These are phyloP conservation scores for Camponotus pennsylvanicus DNA, from an alignment of 1,140 invertebrate genomes.

Conservation along the genomic window DNA sequence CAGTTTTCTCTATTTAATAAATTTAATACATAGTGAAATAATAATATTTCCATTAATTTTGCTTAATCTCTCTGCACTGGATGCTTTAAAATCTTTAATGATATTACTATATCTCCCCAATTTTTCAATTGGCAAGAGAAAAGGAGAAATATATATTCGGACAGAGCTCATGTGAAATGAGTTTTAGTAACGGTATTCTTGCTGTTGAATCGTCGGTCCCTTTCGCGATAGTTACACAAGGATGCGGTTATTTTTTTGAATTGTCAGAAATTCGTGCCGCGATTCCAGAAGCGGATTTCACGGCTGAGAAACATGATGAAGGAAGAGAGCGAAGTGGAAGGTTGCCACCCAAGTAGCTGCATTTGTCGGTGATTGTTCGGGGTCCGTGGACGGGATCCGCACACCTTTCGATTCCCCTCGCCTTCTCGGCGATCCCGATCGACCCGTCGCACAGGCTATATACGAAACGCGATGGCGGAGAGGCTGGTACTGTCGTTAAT, in stretches of 20 bases:
- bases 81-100: neutral
- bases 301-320: slow-evolving; percentile 39
- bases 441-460: slow-evolving; percentile 19
- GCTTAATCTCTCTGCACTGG: neutral
- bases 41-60: slow-evolving; percentile 11
- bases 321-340: slow-evolving; percentile 51
- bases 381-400: slow-evolving; percentile 57
- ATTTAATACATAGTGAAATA: slow-evolving; percentile 14
- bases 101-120: neutral
- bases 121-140: neutral
- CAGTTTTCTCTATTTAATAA: slow-evolving; percentile 8
- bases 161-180: neutral
- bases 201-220: neutral
- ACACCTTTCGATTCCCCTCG: slow-evolving; percentile 55
- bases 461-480: slow-evolving; percentile 51
- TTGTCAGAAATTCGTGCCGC: slow-evolving; percentile 36
- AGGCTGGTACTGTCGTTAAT: slow-evolving; percentile 75
- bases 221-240: slow-evolving; percentile 10
- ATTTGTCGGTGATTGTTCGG: slow-evolving; percentile 80
- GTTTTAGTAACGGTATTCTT: slow-evolving; percentile 9
- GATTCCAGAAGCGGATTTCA: slow-evolving; percentile 61
- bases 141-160: neutral
- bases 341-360: slow-evolving; percentile 80
- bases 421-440: slow-evolving; percentile 63
- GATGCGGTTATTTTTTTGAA: neutral